A percentile compares a stretch with the other conserved stretches of the same genome.
phyloP scores from a whole-genome alignment of 2,113 vertebrate genomes.

The Ivindomyrus marchei region DNA sequence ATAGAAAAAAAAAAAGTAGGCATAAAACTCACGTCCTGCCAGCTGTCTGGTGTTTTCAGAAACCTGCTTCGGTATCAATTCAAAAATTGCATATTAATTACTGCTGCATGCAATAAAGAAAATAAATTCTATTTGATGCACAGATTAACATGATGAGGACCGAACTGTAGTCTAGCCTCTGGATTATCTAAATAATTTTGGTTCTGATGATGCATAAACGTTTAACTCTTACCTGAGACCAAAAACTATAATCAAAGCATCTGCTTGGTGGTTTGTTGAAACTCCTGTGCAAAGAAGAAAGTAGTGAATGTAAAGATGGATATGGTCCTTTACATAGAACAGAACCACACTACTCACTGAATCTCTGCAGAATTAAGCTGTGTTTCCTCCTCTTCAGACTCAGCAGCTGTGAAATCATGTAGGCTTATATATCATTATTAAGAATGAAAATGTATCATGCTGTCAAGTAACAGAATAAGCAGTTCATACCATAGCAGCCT shows the following conservation, averaged over 20 bases:
- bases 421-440: neutral
- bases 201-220: neutral
- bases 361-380: slow-evolving; percentile 18
- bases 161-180: neutral
- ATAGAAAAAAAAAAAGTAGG: neutral
- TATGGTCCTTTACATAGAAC: neutral
- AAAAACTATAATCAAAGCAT: slow-evolving; percentile 21
- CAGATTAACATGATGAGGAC: neutral
- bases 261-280: slow-evolving; percentile 27
- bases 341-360: slow-evolving; percentile 35
- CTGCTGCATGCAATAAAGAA: neutral
- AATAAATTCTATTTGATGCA: neutral
- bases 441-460: neutral
- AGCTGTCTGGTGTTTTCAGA: slow-evolving; percentile 16
- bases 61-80: slow-evolving; percentile 31
- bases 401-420: neutral
- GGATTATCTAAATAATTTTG: neutral
- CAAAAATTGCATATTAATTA: slow-evolving; percentile 4
- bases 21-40: slow-evolving; percentile 38
- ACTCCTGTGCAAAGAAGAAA: slow-evolving; percentile 31
- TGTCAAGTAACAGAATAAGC: neutral
- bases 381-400: slow-evolving; percentile 33
- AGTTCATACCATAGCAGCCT: slow-evolving; percentile 20
- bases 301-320: neutral
- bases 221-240: slow-evolving; percentile 17